These are phyloP conservation scores for Mesorhabditis spiculigera DNA, from an alignment of 2,888 invertebrate genomes.

Conservation along the genomic window DNA sequence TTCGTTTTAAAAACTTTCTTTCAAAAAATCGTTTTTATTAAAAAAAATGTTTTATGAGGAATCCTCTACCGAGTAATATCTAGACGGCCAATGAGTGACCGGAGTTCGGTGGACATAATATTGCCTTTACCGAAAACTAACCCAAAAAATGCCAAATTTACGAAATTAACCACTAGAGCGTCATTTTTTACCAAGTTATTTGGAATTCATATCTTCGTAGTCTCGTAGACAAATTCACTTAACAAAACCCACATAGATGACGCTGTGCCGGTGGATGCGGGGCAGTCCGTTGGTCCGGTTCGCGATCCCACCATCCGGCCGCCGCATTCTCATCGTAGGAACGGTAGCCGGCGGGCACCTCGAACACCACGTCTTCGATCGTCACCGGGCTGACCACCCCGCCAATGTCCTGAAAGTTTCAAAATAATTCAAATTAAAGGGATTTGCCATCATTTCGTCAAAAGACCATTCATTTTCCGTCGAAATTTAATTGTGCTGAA, in stretches of 20 bases:
- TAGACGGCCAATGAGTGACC: too few relatives aligned
- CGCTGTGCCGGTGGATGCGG: slow-evolving; percentile 7
- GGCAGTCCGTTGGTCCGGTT: background rate
- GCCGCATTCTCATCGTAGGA: slow-evolving; percentile 23
- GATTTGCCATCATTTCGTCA: background rate
- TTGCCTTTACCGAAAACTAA: too few relatives aligned
- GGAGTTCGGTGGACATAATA: too few relatives aligned
- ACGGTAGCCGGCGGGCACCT: slow-evolving; percentile 28
- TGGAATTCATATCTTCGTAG: too few relatives aligned
- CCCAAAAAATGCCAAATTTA: too few relatives aligned
- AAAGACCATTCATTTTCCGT: too few relatives aligned
- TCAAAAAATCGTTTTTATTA: too few relatives aligned
- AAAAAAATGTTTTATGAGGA: slow-evolving; percentile 3
- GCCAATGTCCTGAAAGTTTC: background rate
- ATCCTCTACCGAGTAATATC: too few relatives aligned
- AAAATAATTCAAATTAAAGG: background rate
- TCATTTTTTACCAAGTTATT: too few relatives aligned
- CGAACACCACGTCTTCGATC: slow-evolving; percentile 28
- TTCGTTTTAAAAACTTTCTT: too few relatives aligned
- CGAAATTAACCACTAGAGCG: too few relatives aligned
- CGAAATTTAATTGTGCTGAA: too few relatives aligned
- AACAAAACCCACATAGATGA: slow-evolving; percentile 14
- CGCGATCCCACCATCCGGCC: slow-evolving; percentile 12
- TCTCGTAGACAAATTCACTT: background rate
- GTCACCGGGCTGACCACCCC: slow-evolving; percentile 7